Base-by-base conservation (phyloP, 2,113 vertebrate genomes). In the Cygnus atratus region DNA sequence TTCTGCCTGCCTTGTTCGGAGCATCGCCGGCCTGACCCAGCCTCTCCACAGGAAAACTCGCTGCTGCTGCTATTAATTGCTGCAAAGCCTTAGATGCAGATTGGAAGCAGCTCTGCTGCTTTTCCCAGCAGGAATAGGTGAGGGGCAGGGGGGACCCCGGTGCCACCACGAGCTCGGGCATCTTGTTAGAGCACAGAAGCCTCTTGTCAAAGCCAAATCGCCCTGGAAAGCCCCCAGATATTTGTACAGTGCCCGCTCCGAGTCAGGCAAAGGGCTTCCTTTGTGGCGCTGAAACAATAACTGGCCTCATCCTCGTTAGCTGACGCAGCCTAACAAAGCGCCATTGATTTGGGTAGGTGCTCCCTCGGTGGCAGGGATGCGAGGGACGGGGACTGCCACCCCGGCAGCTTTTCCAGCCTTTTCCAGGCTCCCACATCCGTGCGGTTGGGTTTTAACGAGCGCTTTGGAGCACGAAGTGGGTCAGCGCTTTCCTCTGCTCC, bases 231-330 rank as follows among this genome's bases (percentile, higher is more conserved):
- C 75, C 71, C 39, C 41, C 84, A 86, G 90, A 87, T 94, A 87
- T 35, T 66, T 89, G 63, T 33, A 37, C 59, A 79, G 68, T 88
- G 93, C 74, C 84, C 3, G 72, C 75, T 91, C 44, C 1, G 16
- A 85, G 84, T 20, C 81, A 44, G 59, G 87, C 95, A 78, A 91
- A 94, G 89, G 94, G 55, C 91, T 13, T 21, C 8, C 79, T 96
- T 93, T 94, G 91, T 95, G 90, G 71, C 0, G 37, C 78, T 46
- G 91, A 91, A 80, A 90, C 91, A 95, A 92, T 84, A 70, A 91
- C 52, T 21, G 87, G 75, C 90, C 89, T 95, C 87, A 77, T 92
- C 93, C 93, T 96, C 88, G 33, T 93, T 91, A 96, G 95, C 92
- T 86, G 85, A 79, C 29, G 57, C 88, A 68, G 24, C 29, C 90